Percentiles rank a stretch among this genome's conserved stretches.
Evolutionary conservation across 2,888 invertebrate species (phyloP).

Genomic region (Trachelus stipa): DNA sequence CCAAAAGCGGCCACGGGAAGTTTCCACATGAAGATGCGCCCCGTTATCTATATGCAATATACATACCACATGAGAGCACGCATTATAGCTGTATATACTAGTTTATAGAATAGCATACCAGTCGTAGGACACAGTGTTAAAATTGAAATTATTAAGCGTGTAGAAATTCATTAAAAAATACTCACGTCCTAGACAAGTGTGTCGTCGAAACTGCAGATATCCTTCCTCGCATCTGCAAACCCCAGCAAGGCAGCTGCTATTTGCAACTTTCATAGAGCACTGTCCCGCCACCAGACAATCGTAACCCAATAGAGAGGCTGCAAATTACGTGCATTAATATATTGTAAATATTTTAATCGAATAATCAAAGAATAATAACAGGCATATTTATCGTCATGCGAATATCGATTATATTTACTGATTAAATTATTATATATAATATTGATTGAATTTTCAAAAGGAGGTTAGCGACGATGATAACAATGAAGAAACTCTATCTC

Average conservation of each 20-base stretch:
- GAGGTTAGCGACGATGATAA: slow-evolving; percentile 4
- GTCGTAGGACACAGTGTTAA: not conserved
- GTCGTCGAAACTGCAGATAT: slow-evolving; percentile 87
- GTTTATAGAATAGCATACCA: not conserved
- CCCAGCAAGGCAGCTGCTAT: slow-evolving; percentile 86
- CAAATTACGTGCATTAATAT: slow-evolving; percentile 52
- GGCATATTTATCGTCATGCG: not conserved
- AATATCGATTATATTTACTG: slow-evolving; percentile 2
- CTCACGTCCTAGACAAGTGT: slow-evolving; percentile 93
- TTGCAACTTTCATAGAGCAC: slow-evolving; percentile 88
- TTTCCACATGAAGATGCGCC: not conserved
- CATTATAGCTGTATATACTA: not conserved
- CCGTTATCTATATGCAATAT: not conserved
- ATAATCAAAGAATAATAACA: not conserved
- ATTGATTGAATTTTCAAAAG: not conserved
- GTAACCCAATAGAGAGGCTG: slow-evolving; percentile 86
- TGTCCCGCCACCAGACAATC: slow-evolving; percentile 86
- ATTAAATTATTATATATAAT: not conserved
- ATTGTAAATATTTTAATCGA: not conserved
- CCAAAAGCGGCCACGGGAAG: not conserved
- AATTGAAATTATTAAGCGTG: not conserved
- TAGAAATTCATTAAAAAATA: slow-evolving; percentile 49
- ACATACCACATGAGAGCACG: not conserved
- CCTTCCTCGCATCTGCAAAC: slow-evolving; percentile 87
- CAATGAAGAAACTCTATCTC: not conserved